These are phyloP conservation scores for Fragum fragum DNA, from an alignment of 2,888 invertebrate species.

Conservation along the genomic window DNA sequence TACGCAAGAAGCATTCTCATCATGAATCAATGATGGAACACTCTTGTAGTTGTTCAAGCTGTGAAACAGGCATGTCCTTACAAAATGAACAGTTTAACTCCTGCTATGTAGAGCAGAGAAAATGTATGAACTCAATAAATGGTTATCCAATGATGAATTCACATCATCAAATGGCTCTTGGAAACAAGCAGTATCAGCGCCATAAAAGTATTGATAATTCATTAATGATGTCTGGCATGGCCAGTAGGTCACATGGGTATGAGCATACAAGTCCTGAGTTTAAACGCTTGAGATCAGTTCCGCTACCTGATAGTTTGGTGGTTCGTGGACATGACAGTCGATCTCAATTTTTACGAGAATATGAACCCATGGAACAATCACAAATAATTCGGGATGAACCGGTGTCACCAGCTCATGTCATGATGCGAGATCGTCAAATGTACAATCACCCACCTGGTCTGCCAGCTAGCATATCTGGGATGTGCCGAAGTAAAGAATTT, in stretches of 20 bases:
- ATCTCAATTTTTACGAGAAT: conserved; percentile 57
- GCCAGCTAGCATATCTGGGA: conserved; percentile 41
- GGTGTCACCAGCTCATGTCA: conserved; percentile 60
- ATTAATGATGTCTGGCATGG: conserved; percentile 7
- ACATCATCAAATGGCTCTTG: conserved; percentile 21
- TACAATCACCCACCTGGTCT: conserved; percentile 39
- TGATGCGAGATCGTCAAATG: conserved; percentile 63
- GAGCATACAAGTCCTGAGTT: conserved; percentile 55
- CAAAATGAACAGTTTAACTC: conserved; percentile 24
- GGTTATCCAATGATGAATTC: conserved; percentile 34
- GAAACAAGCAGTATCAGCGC: conserved; percentile 46
- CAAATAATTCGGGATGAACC: conserved; percentile 60
- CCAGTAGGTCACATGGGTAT: conserved; percentile 30
- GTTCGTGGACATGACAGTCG: conserved; percentile 58
- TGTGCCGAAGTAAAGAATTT: conserved; percentile 39
- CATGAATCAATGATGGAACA: conserved; percentile 53
- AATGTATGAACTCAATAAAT: conserved; percentile 31
- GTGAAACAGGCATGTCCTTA: conserved; percentile 40
- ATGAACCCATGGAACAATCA: conserved; percentile 64
- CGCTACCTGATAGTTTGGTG: conserved; percentile 56
- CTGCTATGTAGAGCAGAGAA: conserved; percentile 13
- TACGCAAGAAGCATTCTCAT: conserved; percentile 48
- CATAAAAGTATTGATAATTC: conserved; percentile 56
- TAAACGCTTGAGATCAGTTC: conserved; percentile 60
- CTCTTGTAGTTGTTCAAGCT: conserved; percentile 42